Evolutionary conservation across 1,140 invertebrate genomes (phyloP), one percentile per base, ranked within the genome.

Genomic region (Drosophila ananassae): DNA sequence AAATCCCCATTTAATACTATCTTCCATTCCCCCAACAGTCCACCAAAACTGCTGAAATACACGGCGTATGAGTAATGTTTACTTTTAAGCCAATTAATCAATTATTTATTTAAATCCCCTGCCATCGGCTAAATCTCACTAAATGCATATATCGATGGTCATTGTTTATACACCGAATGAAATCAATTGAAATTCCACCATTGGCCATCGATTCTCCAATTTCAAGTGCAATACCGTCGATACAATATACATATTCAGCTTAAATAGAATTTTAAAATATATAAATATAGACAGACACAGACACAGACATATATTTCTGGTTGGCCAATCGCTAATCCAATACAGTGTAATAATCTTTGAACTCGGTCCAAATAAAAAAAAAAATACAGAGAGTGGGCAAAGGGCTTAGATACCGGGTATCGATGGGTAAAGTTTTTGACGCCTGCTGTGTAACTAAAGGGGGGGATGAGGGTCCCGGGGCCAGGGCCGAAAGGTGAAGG

Each of bases 261-360:
- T 66, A 66, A 54, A 54, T 46, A 46, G 21, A 53, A 32, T 52
- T 21, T 47, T 17, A 37, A 25, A 39, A 46, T 24, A 21, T 2
- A 53, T 47, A 25, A 39, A 46, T 17, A 13, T 0, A 46, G 6
- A 47, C 13, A 53, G 9, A 13, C 22, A n/a, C 13, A 53, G 9
- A 13, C 22, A n/a, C 55, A 21, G 9, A 13, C 22, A 10, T 63
- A n/a, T 55, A 47, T 51, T 71, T 28, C 37, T 55, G 53, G 54
- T 41, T 57, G 51, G 28, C 61, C 54, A 37, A 54, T 53, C 72
- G 46, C 71, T 75, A 75, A 75, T 75, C 73, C 72, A 75, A 76
- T 76, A 76, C 50, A 68, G 57, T 76, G 55, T 59, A 56, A 76
- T 76, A 76, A 76, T 76, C 73, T 76, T 76, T 75, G 52, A 76